Evolutionary conservation across 2,113 vertebrate species (phyloP), one percentile per base, ranked within the genome.

Genomic region (Parus major): DNA sequence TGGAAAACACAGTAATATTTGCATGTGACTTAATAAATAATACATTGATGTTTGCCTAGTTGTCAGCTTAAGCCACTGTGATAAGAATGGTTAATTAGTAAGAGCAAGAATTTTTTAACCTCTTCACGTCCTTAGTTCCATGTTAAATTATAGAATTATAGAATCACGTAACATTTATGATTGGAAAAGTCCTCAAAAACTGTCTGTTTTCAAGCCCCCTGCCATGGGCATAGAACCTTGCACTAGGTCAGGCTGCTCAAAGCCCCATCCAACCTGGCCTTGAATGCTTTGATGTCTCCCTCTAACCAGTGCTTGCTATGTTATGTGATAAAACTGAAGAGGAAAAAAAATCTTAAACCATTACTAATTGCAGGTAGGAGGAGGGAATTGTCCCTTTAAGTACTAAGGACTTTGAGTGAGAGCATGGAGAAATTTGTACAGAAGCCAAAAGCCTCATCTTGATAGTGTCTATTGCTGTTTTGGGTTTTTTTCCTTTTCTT

Each of bases 131-230:
- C 8, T 72, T 70, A 50, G 39, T 52, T 90, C 39, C 39, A 39
- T 39, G 39, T 11, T 39, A 53, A 66, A 53, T 66, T 29, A 39
- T n/a, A 24, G 27, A 65, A 36, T 39, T 39, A 20, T 41, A 39
- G 24, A 46, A n/a, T 73, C 33, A 24, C 20, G 18, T 52, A 60
- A 25, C 2, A 2, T 49, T 52, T 52, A 72, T 33, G 21, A 6
- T 28, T 73, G 31, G 52, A 52, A 52, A 89, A 33, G 9, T 14
- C 9, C 33, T 52, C 35, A 46, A 66, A 73, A 46, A 60, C n/a
- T 9, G 3, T n/a, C 23, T 39, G 20, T 7, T n/a, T 82, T 36
- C 28, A n/a, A 10, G 0, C 2, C 5, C 9, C 5, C 28, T 66
- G 19, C 39, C 60, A 21, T n/a, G 16, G 28, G 5, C 35, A 50